Evolutionary conservation across 1,140 invertebrate species (phyloP).

Genomic region (Luehdorfia chinensis): DNA sequence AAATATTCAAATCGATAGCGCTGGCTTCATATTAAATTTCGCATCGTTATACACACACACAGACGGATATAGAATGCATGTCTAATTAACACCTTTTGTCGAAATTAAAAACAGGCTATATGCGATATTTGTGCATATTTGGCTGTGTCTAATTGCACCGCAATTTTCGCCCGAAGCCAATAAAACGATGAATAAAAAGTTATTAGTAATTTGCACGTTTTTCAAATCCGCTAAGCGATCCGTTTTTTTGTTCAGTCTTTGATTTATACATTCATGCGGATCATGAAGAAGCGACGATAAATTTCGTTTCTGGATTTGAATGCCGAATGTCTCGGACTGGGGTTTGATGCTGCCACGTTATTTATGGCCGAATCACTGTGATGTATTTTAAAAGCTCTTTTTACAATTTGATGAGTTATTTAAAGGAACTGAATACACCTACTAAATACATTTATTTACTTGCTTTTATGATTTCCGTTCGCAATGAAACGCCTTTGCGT

Average conservation of each 20-base stretch:
- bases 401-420: constrained; percentile 49
- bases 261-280: constrained; percentile 48
- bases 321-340: constrained; percentile 26
- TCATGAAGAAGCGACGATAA: constrained; percentile 38
- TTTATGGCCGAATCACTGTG: constrained; percentile 48
- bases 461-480: too few species aligned
- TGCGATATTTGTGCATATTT: constrained; percentile 36
- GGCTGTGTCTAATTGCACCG: constrained; percentile 50
- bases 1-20: too few species aligned
- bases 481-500: constrained; percentile 29
- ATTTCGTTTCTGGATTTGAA: constrained; percentile 36
- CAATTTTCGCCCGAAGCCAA: constrained; percentile 35
- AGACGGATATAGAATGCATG: constrained; percentile 33
- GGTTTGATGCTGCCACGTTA: constrained; percentile 43
- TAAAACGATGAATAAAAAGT: constrained; percentile 42
- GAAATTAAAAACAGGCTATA: constrained; percentile 33
- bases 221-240: constrained; percentile 18
- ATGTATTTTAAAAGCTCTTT: constrained; percentile 38
- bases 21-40: too few species aligned
- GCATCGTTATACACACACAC: too few species aligned
- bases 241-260: constrained; percentile 35
- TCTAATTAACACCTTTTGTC: constrained; percentile 42
- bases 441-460: too few species aligned
- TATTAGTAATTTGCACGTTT: constrained; percentile 48
- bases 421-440: constrained; percentile 30